Conservation (phyloP, 30 jellyfish, hydroid and myxozoan genomes). For the Aurelia coerulea region DNA sequence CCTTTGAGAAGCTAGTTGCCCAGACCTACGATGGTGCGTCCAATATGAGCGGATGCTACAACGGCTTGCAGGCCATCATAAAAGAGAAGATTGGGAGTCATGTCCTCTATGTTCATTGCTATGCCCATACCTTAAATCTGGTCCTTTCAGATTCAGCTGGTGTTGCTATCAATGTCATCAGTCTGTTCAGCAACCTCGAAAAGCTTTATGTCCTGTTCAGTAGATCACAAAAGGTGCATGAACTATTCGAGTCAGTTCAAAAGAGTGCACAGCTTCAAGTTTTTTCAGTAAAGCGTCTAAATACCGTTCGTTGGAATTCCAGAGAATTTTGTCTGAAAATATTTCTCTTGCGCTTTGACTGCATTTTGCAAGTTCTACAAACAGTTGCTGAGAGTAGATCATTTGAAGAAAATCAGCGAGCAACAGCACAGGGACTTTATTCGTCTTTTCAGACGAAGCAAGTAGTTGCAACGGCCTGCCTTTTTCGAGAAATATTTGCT, state of each 20-base stretch:
- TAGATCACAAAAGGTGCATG: too few species aligned
- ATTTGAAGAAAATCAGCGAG: neutral
- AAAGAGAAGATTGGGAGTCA: too few species aligned
- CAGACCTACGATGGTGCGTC: slow-evolving; percentile 34
- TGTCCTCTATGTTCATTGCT: too few species aligned
- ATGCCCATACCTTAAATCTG: too few species aligned
- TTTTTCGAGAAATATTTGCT: too few species aligned
- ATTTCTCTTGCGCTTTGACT: slow-evolving; percentile 10
- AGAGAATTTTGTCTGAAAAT: slow-evolving; percentile 6
- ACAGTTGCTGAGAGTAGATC: neutral
- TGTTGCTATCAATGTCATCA: too few species aligned
- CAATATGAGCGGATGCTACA: slow-evolving; percentile 10
- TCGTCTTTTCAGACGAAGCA: slow-evolving; percentile 17
- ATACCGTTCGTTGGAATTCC: slow-evolving; percentile 35
- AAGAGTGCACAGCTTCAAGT: too few species aligned
- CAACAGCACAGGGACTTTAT: slow-evolving; percentile 5
- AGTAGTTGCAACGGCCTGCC: slow-evolving; percentile 20
- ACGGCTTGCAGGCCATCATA: too few species aligned
- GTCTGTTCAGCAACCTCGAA: too few species aligned
- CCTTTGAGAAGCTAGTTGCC: slow-evolving; percentile 18
- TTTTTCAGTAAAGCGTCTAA: slow-evolving; percentile 23
- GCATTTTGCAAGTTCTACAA: slow-evolving; percentile 24
- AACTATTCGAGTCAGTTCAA: too few species aligned
- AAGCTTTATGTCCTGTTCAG: too few species aligned
- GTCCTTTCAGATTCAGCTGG: too few species aligned